A percentile compares a stretch with the other conserved stretches of the same genome.
phyloP scores from a whole-genome alignment of 2,888 invertebrate genomes.

The Kryphioiulus occultus region DNA sequence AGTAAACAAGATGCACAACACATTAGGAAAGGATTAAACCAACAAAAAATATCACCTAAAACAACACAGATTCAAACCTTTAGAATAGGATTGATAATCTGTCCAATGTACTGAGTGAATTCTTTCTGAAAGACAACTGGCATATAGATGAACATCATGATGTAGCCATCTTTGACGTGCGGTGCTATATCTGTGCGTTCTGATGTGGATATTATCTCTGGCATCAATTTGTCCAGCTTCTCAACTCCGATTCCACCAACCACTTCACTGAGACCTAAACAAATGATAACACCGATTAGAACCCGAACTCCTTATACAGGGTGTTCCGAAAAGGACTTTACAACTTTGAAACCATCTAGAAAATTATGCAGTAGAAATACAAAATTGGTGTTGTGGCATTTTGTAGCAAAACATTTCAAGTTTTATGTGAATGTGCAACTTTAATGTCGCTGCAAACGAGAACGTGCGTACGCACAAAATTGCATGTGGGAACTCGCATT shows the following conservation, averaged over 20 bases:
- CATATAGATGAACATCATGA: slow-evolving; percentile 99
- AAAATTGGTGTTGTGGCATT: too few species aligned
- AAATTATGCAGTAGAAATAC: too few species aligned
- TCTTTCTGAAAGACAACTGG: slow-evolving; percentile 95
- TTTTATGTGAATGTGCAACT: too few species aligned
- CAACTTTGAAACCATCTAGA: too few species aligned
- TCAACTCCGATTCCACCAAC: slow-evolving; percentile 95
- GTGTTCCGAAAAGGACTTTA: too few species aligned
- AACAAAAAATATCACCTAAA: slow-evolving; percentile 8
- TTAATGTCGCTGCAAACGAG: too few species aligned
- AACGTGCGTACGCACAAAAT: too few species aligned
- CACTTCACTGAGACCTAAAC: slow-evolving; percentile 85
- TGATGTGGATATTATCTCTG: slow-evolving; percentile 92
- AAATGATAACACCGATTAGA: neutral
- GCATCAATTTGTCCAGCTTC: slow-evolving; percentile 96
- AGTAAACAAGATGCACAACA: neutral
- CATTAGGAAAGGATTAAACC: neutral
- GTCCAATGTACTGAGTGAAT: slow-evolving; percentile 94
- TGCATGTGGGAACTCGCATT: too few species aligned
- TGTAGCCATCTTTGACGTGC: slow-evolving; percentile 98
- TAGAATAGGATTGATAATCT: slow-evolving; percentile 95
- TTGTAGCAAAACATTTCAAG: too few species aligned
- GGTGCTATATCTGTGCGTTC: slow-evolving; percentile 92
- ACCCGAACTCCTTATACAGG: slow-evolving; percentile 59
- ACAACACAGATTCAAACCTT: slow-evolving; percentile 67